Evolutionary conservation across 30 jellyfish, hydroid and myxozoan species (phyloP).

Genomic region (Aurelia coerulea): DNA sequence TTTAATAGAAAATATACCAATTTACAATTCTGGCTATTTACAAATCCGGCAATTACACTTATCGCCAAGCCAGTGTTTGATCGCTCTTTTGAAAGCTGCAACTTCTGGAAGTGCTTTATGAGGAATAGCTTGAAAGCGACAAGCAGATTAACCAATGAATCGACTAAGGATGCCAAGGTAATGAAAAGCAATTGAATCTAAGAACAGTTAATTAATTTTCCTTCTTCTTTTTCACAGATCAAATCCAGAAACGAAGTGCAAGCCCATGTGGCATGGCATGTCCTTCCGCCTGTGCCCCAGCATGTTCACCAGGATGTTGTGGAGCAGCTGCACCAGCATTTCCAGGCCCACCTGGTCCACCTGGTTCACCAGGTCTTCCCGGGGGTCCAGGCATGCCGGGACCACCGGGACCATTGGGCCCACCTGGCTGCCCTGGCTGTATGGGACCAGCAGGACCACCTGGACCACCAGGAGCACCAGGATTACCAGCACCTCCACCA

Average conservation of each 20-base stretch:
- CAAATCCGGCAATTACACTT: too few relatives aligned
- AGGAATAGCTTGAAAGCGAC: too few relatives aligned
- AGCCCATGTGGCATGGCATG: conserved; percentile 93
- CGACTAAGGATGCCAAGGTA: too few relatives aligned
- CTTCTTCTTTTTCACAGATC: neutral
- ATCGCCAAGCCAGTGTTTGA: too few relatives aligned
- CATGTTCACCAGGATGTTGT: conserved; percentile 92
- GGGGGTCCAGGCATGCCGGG: conserved; percentile 79
- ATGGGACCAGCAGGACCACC: conserved; percentile 86
- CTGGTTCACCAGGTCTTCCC: conserved; percentile 85
- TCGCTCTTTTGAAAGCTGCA: too few relatives aligned
- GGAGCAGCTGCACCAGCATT: conserved; percentile 61
- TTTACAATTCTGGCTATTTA: too few relatives aligned
- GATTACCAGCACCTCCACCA: conserved; percentile 93
- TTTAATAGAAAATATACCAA: too few relatives aligned
- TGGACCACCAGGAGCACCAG: conserved; percentile 88
- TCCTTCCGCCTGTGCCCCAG: conserved; percentile 93
- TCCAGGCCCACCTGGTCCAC: conserved; percentile 61
- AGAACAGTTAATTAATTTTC: too few relatives aligned
- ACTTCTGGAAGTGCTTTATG: too few relatives aligned
- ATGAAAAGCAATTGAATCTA: too few relatives aligned
- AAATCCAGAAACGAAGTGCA: conserved; percentile 78
- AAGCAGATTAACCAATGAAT: too few relatives aligned
- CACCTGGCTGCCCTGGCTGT: conserved; percentile 77
- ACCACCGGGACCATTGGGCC: conserved; percentile 72